Evolutionary conservation across 2,113 vertebrate genomes (phyloP).

Genomic region (Pituophis catenifer): DNA sequence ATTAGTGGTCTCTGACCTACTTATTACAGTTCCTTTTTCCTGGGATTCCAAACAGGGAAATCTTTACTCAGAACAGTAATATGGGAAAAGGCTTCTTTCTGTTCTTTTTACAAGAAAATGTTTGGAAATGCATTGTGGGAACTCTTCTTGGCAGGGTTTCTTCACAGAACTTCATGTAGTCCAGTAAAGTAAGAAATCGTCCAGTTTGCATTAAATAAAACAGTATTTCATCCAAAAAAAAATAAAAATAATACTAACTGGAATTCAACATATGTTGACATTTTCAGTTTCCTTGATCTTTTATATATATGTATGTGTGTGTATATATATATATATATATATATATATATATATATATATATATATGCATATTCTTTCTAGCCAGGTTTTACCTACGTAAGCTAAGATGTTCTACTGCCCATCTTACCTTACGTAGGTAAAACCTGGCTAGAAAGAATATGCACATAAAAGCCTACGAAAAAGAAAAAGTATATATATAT

Average conservation of each 20-base stretch:
- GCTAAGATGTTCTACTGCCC: no score
- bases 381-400: no score
- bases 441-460: no score
- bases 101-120: slow-evolving; percentile 47
- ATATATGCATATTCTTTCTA: no score
- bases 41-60: slow-evolving; percentile 26
- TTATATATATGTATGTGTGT: background rate
- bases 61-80: background rate
- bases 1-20: slow-evolving; percentile 38
- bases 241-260: no score
- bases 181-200: background rate
- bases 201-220: background rate
- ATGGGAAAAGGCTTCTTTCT: background rate
- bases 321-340: no score
- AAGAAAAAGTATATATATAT: no score
- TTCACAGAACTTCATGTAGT: background rate
- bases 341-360: no score
- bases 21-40: slow-evolving; percentile 38
- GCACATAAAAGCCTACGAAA: no score
- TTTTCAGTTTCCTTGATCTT: background rate
- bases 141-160: background rate
- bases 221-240: background rate
- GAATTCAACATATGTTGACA: background rate
- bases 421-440: no score
- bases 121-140: background rate